phyloP scores from a whole-genome alignment of 2,113 vertebrate genomes.

The Dinomys branickii region DNA sequence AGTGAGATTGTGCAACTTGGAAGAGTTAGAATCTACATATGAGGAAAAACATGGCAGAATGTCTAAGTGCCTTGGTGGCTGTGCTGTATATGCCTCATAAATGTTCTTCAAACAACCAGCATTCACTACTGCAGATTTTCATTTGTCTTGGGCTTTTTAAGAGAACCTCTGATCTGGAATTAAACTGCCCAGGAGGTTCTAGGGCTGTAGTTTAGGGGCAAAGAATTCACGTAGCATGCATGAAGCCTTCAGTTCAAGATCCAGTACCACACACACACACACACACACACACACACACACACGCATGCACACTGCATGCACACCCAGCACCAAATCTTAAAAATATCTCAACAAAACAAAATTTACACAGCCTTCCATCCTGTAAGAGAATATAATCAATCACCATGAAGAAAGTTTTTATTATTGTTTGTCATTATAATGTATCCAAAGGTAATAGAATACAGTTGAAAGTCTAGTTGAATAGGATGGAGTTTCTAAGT shows the following conservation, averaged over 20 bases:
- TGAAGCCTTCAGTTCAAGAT: background rate
- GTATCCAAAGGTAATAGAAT: background rate
- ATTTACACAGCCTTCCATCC: background rate
- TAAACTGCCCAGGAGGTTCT: background rate
- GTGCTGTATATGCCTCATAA: background rate
- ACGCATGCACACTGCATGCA: too few relatives aligned
- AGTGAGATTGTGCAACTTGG: background rate
- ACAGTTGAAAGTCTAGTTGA: background rate
- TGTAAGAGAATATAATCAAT: background rate
- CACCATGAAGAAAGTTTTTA: background rate
- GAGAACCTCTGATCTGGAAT: background rate
- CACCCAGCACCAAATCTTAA: too few relatives aligned
- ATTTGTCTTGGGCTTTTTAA: background rate
- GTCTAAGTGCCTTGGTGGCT: background rate
- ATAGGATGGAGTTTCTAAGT: background rate
- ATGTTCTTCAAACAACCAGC: background rate
- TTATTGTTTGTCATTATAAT: background rate
- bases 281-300: background rate
- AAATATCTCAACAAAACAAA: background rate
- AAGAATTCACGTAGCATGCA: background rate
- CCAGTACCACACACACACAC: background rate
- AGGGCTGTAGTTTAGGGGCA: background rate
- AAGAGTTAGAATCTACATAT: background rate
- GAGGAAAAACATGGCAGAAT: background rate
- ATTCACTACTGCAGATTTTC: background rate